phyloP scores from a whole-genome alignment of 2,113 vertebrate species.

The Carassius gibelio region DNA sequence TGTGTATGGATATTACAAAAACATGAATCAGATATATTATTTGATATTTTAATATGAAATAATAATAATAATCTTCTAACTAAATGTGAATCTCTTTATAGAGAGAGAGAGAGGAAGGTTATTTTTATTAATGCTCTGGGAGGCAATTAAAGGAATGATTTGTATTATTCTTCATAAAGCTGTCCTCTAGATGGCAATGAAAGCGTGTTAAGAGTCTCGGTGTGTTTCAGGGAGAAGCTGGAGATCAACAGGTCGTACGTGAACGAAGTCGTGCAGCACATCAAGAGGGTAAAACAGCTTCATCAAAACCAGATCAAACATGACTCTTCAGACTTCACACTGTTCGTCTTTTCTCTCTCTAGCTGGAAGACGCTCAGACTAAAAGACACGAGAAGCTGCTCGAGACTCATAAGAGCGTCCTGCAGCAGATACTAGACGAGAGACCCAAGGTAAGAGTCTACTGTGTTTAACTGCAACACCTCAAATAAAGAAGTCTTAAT shows the following conservation, averaged over 20 bases:
- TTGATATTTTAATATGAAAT: background rate
- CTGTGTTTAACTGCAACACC: background rate
- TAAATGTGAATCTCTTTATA: background rate
- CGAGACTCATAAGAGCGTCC: conserved; percentile 91
- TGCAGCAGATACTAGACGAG: conserved; percentile 92
- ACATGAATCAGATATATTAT: background rate
- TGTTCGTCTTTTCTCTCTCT: conserved; percentile 5
- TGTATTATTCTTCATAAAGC: background rate
- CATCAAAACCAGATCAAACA: background rate
- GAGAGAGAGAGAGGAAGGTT: background rate
- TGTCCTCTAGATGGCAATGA: conserved; percentile 48
- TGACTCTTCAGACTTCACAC: background rate
- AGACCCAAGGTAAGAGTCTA: conserved; percentile 87
- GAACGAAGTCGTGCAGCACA: conserved; percentile 97
- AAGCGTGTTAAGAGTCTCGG: background rate
- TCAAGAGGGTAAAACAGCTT: conserved; percentile 85
- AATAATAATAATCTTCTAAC: background rate
- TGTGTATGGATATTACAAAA: background rate
- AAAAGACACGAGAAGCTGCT: conserved; percentile 93
- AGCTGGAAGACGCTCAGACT: conserved; percentile 95
- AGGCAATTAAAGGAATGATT: background rate
- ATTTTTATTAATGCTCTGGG: background rate
- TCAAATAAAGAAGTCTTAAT: background rate
- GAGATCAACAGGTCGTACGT: conserved; percentile 98
- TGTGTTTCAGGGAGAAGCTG: conserved; percentile 87